A percentile compares a stretch with the other conserved stretches of the same genome.
Conservation (phyloP, 2,797 vertebrate genomes). For the Hemitrygon akajei region DNA sequence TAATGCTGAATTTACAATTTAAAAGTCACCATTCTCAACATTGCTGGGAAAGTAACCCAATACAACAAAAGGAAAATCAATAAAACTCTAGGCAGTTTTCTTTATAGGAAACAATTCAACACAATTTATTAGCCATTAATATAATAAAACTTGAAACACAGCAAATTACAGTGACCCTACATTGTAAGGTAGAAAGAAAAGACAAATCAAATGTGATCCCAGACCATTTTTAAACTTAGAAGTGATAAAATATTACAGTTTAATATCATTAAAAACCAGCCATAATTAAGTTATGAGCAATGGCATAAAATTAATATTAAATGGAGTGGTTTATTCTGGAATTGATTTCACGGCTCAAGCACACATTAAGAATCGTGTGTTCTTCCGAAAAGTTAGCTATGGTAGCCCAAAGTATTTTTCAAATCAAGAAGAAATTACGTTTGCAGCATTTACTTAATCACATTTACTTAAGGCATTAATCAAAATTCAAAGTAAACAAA, state of each 20-base stretch:
- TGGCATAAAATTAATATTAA: neutral
- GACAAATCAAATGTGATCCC: neutral
- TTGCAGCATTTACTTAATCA: neutral
- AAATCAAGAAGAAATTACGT: neutral
- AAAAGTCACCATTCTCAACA: neutral
- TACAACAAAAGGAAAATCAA: neutral
- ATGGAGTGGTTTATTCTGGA: neutral
- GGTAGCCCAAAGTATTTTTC: neutral
- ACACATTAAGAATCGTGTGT: neutral
- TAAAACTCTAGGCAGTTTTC: neutral
- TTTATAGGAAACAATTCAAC: neutral
- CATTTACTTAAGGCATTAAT: no score
- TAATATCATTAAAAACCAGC: neutral
- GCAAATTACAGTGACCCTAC: neutral
- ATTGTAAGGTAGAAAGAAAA: neutral
- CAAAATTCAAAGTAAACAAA: constrained; percentile 18
- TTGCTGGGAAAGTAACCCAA: neutral
- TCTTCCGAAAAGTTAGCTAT: neutral
- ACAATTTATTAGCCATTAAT: neutral
- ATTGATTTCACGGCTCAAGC: neutral
- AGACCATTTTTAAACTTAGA: neutral
- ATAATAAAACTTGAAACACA: neutral
- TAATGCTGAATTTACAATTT: neutral
- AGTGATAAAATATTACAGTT: neutral
- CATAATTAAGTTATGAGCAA: neutral